A percentile compares a stretch with the other conserved stretches of the same genome.
Conservation (phyloP, 1,140 invertebrate genomes). For the Macrostomum lignano region DNA sequence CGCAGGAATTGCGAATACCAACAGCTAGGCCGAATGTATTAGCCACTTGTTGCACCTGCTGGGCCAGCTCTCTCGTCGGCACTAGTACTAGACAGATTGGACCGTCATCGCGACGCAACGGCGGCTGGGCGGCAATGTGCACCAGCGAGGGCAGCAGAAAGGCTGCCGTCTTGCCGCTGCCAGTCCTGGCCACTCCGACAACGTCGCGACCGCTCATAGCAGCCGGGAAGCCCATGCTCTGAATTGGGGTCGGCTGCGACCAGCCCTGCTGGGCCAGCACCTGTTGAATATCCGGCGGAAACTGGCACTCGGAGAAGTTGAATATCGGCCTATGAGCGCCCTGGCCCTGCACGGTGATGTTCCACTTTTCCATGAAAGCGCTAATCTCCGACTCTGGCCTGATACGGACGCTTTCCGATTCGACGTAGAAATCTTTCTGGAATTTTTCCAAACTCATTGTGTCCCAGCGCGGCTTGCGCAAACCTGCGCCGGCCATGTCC, state of each 20-base stretch:
- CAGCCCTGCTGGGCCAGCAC: constrained; percentile 29
- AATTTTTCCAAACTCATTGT: not conserved
- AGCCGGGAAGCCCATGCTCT: constrained; percentile 43
- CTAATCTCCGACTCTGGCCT: not conserved
- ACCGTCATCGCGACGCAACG: constrained; percentile 49
- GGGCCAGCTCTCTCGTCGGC: constrained; percentile 71
- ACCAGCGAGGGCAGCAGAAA: constrained; percentile 42
- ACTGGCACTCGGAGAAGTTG: constrained; percentile 55
- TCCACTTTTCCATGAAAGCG: not conserved
- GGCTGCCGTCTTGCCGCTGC: constrained; percentile 29
- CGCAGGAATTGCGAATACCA: constrained; percentile 60
- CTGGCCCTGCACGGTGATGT: constrained; percentile 52
- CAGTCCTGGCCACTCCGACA: constrained; percentile 33
- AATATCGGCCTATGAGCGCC: constrained; percentile 53
- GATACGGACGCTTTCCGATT: not conserved
- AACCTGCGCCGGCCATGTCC: too few relatives aligned
- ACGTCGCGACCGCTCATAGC: constrained; percentile 60
- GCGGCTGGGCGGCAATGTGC: constrained; percentile 62
- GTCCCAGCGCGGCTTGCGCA: not conserved
- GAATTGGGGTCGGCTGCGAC: constrained; percentile 46
- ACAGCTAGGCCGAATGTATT: constrained; percentile 51
- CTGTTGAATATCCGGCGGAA: constrained; percentile 31
- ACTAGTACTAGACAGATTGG: constrained; percentile 61
- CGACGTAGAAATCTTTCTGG: constrained; percentile 1
- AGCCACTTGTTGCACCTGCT: constrained; percentile 75